Conservation (phyloP, 2,797 vertebrate genomes). For the Melopsittacus undulatus region DNA sequence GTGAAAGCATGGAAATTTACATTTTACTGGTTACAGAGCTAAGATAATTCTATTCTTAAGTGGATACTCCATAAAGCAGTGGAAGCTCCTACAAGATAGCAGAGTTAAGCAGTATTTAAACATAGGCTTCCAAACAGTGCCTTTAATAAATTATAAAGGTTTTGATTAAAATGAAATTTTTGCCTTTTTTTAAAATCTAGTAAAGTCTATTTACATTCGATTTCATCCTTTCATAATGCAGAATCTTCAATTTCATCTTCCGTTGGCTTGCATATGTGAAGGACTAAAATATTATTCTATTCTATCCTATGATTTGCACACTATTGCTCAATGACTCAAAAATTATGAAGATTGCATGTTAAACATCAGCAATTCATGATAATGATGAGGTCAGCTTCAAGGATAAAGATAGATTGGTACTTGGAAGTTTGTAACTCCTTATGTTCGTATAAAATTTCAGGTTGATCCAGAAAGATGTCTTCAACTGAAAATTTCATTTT, state of each 20-base stretch:
- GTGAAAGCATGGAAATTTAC: neutral
- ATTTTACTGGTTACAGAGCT: neutral
- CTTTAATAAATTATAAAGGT: neutral
- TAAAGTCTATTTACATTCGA: neutral
- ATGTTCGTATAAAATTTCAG: neutral
- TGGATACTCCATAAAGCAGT: neutral
- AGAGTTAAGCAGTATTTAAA: neutral
- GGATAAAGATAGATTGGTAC: conserved; percentile 39
- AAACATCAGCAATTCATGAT: conserved; percentile 46
- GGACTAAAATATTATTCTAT: conserved; percentile 43
- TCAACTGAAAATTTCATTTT: neutral
- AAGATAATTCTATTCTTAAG: neutral
- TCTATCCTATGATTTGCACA: neutral
- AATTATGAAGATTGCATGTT: conserved; percentile 63
- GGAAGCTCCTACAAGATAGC: neutral
- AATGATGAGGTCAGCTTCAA: conserved; percentile 44
- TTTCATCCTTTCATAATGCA: neutral
- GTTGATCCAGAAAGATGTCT: conserved; percentile 9
- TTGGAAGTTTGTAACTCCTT: neutral
- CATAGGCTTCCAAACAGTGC: neutral
- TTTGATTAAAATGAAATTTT: neutral
- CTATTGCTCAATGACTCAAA: conserved; percentile 12
- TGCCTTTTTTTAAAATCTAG: neutral
- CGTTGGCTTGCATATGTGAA: neutral
- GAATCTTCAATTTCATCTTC: neutral